A percentile compares a stretch with the other conserved stretches of the same genome.
phyloP scores from a whole-genome alignment of 2,888 invertebrate species.

The Drosophila trichaetosa region DNA sequence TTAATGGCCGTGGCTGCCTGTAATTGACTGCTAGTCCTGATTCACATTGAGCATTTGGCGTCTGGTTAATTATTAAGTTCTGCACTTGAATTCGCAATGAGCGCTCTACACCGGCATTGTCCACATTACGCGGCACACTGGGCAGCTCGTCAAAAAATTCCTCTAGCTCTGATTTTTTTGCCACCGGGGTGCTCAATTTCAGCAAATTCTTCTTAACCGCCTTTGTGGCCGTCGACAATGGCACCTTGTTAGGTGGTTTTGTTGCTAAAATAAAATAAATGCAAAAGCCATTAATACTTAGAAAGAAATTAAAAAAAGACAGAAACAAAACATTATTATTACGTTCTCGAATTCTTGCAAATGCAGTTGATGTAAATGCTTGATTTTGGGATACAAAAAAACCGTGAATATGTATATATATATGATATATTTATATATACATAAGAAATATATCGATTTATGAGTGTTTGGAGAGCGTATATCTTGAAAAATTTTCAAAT shows the following conservation, averaged over 20 bases:
- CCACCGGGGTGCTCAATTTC: slow-evolving; percentile 7
- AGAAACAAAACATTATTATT: slow-evolving; percentile 18
- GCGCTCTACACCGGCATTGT: slow-evolving; percentile 21
- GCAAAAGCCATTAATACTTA: not conserved
- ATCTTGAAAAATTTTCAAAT: slow-evolving; percentile 34
- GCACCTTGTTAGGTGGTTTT: slow-evolving; percentile 6
- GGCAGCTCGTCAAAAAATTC: slow-evolving; percentile 62
- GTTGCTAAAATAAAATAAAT: slow-evolving; percentile 18
- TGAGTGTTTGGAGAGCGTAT: slow-evolving; percentile 6
- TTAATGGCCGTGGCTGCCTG: too few species aligned
- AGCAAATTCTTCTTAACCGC: slow-evolving; percentile 37
- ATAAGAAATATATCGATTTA: slow-evolving; percentile 4
- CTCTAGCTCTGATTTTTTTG: slow-evolving; percentile 50
- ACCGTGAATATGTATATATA: not conserved
- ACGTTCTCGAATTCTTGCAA: slow-evolving; percentile 47
- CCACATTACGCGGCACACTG: slow-evolving; percentile 49
- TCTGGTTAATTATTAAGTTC: slow-evolving; percentile 24
- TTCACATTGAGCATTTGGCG: slow-evolving; percentile 6
- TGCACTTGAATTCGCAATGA: slow-evolving; percentile 30
- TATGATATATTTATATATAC: slow-evolving; percentile 1
- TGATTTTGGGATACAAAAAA: not conserved
- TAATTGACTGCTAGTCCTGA: not conserved
- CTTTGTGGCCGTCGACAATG: slow-evolving; percentile 29
- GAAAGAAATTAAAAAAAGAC: not conserved
- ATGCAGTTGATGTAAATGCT: slow-evolving; percentile 28